These are phyloP conservation scores for Thysanoteuthis rhombus DNA, from an alignment of 2,888 invertebrate species.

Conservation along the genomic window DNA sequence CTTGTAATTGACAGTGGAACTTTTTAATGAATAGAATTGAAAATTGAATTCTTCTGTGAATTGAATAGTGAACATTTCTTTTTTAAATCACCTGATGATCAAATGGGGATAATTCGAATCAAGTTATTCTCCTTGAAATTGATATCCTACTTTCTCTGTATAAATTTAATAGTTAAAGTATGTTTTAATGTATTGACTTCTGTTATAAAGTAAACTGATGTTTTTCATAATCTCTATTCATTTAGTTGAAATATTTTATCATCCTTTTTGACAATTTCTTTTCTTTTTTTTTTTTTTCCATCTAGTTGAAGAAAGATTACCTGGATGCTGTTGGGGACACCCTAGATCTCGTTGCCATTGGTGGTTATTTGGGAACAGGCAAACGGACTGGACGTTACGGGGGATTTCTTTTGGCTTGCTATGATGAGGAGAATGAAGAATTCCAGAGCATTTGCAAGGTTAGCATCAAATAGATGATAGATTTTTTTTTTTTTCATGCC, in stretches of 20 bases:
- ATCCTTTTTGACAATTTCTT: not conserved
- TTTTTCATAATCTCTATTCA: not conserved
- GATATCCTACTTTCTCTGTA: too few relatives aligned
- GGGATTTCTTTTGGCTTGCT: slow-evolving; percentile 93
- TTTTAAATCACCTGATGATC: too few relatives aligned
- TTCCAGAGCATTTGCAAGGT: slow-evolving; percentile 94
- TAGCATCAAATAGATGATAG: slow-evolving; percentile 38
- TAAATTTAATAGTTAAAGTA: too few relatives aligned
- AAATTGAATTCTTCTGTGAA: too few relatives aligned
- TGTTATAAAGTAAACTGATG: too few relatives aligned
- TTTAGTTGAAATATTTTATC: not conserved
- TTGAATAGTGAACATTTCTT: too few relatives aligned
- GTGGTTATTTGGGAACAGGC: slow-evolving; percentile 92
- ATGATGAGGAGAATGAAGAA: slow-evolving; percentile 87
- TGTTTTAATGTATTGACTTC: too few relatives aligned
- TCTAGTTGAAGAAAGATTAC: slow-evolving; percentile 92
- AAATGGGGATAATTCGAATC: too few relatives aligned
- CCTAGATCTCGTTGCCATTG: slow-evolving; percentile 92
- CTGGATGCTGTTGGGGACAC: slow-evolving; percentile 96
- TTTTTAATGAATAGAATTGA: too few relatives aligned
- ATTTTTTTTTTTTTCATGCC: not conserved
- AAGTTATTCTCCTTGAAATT: too few relatives aligned
- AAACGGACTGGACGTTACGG: slow-evolving; percentile 92
- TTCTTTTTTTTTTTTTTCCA: slow-evolving; percentile 12
- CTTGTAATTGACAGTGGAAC: too few relatives aligned